Conservation (phyloP, 2,113 vertebrate genomes). For the Sclerurus mexicanus region DNA sequence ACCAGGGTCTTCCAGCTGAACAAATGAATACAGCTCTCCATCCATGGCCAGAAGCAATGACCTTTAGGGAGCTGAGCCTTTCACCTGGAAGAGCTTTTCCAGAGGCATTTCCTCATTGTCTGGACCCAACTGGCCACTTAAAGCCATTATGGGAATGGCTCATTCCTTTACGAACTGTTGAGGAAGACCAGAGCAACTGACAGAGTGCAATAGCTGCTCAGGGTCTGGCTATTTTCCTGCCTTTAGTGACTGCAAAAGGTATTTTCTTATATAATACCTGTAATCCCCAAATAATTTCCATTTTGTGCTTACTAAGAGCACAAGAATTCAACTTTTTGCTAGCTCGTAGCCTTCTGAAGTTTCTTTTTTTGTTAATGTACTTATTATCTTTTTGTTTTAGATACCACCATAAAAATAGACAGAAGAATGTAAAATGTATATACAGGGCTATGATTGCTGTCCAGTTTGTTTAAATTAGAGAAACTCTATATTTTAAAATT, state of each 20-base stretch:
- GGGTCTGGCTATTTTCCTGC: neutral
- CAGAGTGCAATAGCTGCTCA: neutral
- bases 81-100: neutral
- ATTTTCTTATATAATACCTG: neutral
- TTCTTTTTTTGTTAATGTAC: neutral
- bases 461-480: constrained; percentile 39
- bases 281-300: neutral
- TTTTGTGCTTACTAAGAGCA: constrained; percentile 19
- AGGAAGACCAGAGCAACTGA: neutral
- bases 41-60: neutral
- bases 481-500: constrained; percentile 63
- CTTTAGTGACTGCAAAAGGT: neutral
- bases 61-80: neutral
- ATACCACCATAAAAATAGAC: constrained; percentile 28
- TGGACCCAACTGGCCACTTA: neutral
- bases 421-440: constrained; percentile 39
- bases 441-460: constrained; percentile 29
- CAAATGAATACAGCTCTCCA: neutral
- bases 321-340: neutral
- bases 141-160: neutral
- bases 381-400: neutral
- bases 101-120: neutral
- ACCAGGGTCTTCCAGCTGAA: neutral
- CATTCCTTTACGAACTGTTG: neutral
- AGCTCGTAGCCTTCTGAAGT: neutral